phyloP scores from a whole-genome alignment of 1,140 invertebrate genomes.

The Drosophila virilis region DNA sequence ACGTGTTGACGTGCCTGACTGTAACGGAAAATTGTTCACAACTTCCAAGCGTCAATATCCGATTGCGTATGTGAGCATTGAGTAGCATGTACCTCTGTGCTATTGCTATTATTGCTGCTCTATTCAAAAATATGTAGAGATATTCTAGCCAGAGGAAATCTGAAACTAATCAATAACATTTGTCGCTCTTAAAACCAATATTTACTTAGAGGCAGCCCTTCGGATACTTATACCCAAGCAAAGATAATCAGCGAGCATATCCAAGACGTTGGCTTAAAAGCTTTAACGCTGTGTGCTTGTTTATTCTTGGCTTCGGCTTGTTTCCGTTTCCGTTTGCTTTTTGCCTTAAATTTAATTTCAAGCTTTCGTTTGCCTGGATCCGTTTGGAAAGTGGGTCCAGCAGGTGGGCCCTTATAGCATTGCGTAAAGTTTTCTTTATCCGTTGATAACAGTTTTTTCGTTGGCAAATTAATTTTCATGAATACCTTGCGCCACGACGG shows the following conservation, averaged over 20 bases:
- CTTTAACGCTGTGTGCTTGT: constrained; percentile 19
- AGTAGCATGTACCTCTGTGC: background rate
- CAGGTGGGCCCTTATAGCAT: constrained; percentile 24
- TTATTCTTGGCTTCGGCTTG: constrained; percentile 37
- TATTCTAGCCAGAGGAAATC: background rate
- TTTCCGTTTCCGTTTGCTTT: constrained; percentile 46
- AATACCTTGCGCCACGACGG: constrained; percentile 18
- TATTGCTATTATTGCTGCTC: background rate
- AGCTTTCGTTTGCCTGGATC: constrained; percentile 30
- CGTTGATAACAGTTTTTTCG: constrained; percentile 47
- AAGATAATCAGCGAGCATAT: constrained; percentile 20
- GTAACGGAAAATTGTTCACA: constrained; percentile 56
- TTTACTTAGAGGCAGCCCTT: constrained; percentile 4
- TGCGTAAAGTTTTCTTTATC: constrained; percentile 50
- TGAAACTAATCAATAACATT: constrained; percentile 3
- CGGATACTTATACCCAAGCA: constrained; percentile 21
- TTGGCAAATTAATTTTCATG: constrained; percentile 56
- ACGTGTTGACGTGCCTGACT: constrained; percentile 47
- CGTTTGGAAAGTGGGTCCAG: background rate
- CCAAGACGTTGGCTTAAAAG: no score
- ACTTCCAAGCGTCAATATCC: constrained; percentile 62
- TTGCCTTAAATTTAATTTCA: constrained; percentile 66
- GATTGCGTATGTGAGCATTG: background rate
- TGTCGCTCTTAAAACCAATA: constrained; percentile 6
- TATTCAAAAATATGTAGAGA: background rate